Conservation (phyloP, 1,140 invertebrate species). For the Drosophila serrata region DNA sequence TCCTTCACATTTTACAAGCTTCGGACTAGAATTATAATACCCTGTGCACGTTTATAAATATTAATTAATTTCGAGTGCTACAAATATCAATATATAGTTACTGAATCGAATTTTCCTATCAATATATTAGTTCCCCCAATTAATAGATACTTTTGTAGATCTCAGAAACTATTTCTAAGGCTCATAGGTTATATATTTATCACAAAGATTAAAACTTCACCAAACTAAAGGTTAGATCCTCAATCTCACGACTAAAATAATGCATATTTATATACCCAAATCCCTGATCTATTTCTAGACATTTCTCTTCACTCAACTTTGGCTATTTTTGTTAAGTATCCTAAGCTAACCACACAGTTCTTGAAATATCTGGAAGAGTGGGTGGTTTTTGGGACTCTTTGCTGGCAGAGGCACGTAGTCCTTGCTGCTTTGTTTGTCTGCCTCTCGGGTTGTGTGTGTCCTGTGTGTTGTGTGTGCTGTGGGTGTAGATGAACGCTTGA, state of each 20-base stretch:
- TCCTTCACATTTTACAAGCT: no score
- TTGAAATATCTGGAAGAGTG: not conserved
- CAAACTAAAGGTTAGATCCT: not conserved
- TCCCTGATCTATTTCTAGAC: not conserved
- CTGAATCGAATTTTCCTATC: no score
- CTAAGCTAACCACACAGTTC: slow-evolving; percentile 20
- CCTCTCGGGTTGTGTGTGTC: not conserved
- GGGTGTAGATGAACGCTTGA: slow-evolving; percentile 61
- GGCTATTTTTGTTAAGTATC: slow-evolving; percentile 5
- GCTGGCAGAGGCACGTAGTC: slow-evolving; percentile 44
- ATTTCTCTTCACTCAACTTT: not conserved
- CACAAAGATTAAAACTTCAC: not conserved
- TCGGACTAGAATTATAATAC: no score
- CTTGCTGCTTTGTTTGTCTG: slow-evolving; percentile 48
- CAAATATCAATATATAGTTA: no score
- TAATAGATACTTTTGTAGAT: not conserved
- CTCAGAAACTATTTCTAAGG: not conserved
- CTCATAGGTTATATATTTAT: no score
- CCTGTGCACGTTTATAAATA: no score
- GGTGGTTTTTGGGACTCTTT: slow-evolving; percentile 12
- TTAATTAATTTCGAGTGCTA: no score
- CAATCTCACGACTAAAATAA: no score
- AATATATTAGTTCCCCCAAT: not conserved
- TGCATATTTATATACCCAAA: not conserved
- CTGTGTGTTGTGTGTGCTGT: slow-evolving; percentile 4